phyloP scores from a whole-genome alignment of 2,113 vertebrate genomes.

The Pundamilia nyererei region DNA sequence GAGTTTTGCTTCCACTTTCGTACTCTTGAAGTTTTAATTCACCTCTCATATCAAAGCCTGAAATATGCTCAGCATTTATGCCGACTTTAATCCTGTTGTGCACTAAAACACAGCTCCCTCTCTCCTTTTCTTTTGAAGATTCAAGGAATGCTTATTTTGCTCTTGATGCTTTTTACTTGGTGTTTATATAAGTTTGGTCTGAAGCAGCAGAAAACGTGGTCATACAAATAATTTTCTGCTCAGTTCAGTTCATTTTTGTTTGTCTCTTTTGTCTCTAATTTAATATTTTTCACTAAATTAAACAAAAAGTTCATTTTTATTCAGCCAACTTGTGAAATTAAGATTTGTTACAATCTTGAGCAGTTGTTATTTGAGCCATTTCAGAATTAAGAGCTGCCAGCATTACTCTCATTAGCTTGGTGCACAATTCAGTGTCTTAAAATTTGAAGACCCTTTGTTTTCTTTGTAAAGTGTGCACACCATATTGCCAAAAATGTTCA shows the following conservation, averaged over 20 bases:
- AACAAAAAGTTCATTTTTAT: background rate
- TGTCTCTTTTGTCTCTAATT: background rate
- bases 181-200: background rate
- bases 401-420: background rate
- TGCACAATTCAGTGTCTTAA: background rate
- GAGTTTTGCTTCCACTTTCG: background rate
- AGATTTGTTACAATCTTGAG: background rate
- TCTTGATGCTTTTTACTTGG: background rate
- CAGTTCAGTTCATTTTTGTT: background rate
- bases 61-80: background rate
- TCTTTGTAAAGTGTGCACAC: background rate
- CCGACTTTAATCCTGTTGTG: background rate
- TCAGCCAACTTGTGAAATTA: background rate
- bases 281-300: background rate
- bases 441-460: too few species aligned
- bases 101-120: background rate
- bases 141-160: background rate
- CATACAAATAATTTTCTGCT: background rate
- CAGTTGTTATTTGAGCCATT: background rate
- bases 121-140: background rate
- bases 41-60: background rate
- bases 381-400: background rate
- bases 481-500: background rate
- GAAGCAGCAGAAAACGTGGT: background rate
- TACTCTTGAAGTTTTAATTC: background rate